Base-by-base conservation (phyloP, 2,888 invertebrate species). In the Arge pagana region DNA sequence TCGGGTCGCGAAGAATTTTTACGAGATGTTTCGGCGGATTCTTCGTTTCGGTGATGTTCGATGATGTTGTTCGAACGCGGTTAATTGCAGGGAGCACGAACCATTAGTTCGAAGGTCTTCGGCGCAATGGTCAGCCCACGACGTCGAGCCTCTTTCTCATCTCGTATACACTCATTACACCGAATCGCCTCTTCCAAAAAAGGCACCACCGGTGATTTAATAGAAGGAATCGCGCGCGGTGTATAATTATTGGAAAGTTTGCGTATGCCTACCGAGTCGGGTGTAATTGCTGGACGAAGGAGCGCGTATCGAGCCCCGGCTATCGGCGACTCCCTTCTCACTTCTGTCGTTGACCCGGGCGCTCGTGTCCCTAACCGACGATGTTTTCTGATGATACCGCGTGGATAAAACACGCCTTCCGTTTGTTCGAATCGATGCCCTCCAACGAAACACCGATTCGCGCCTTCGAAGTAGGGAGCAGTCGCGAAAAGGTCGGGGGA, bases 211-310 rank as follows among this genome's bases (percentile, higher is more conserved):
- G 31, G 33, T 35, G 45, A 45, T 45, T 45, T 45, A 45, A 45
- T 45, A 45, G 33, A 23, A 15, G 19, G 45, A 33, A 45, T 45
- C 33, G 45, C 13, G 24, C 26, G 35, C 23, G 33, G 45, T 33
- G 24, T 45, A 45, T 45, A 45, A 45, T 45, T 45, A 45, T 45
- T 45, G 45, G 45, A 45, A 45, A 45, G 45, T 45, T 45, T 35
- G 30, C 45, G 23, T 23, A 35, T 45, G 23, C n/a, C 23, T 33
- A 28, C 23, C 33, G 45, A 45, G 45, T 11, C 23, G 31, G 21
- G 33, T 45, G 33, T 45, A 45, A 33, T 33, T 45, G 45, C 33
- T 45, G 24, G 23, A 45, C 31, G 31, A 11, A 15, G 23, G 35
- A 15, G 45, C 30, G n/a, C 15, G 2, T 41, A 16, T 8, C 19